Percentiles rank a stretch among this genome's conserved stretches.
phyloP scores from a whole-genome alignment of 1,140 invertebrate species.

The Adelges cooleyi region DNA sequence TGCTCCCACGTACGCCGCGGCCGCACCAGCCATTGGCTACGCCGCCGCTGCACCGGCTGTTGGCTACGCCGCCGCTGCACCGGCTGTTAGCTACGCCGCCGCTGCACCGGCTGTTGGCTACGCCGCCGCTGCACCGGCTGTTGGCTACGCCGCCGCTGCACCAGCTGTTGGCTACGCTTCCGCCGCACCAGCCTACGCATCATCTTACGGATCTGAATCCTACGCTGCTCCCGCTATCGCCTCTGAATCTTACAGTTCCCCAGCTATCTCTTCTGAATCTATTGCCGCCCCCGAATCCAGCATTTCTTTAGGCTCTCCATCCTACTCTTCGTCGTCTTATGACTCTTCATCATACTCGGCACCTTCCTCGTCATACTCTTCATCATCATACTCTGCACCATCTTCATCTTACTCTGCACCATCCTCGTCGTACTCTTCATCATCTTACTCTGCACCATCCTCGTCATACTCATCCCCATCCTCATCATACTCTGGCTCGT shows the following conservation, averaged over 20 bases:
- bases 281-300: not conserved
- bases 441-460: not conserved
- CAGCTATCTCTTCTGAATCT: not conserved
- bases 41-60: not conserved
- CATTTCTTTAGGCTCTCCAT: not conserved
- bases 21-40: not conserved
- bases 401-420: not conserved
- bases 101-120: not conserved
- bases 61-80: not conserved
- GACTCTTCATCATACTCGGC: not conserved
- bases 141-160: not conserved
- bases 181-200: not conserved
- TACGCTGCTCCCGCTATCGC: not conserved
- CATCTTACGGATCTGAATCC: not conserved
- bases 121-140: not conserved
- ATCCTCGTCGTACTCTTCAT: not conserved
- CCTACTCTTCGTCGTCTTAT: not conserved
- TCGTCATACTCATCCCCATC: not conserved
- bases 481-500: too few species aligned
- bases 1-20: not conserved
- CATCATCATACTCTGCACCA: too few species aligned
- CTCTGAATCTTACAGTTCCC: not conserved
- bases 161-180: not conserved
- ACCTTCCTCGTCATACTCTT: not conserved
- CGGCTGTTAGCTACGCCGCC: not conserved